Percentiles rank a stretch among this genome's conserved stretches.
Evolutionary conservation across 2,797 vertebrate species (phyloP).

Genomic region (Epinephelus coioides): DNA sequence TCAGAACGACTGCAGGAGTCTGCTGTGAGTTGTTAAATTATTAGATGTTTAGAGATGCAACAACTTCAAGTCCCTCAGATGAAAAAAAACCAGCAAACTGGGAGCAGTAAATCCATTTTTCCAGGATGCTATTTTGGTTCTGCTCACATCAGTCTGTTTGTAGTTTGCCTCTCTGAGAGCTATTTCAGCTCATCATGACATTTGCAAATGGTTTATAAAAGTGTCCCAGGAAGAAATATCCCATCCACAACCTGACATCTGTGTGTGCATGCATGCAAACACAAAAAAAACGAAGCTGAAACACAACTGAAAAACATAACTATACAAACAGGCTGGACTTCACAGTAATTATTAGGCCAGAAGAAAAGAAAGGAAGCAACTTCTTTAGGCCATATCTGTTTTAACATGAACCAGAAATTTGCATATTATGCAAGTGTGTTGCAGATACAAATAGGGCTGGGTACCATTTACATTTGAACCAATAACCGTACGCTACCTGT

Average conservation of each 20-base stretch:
- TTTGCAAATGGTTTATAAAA: not conserved
- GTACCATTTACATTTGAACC: no score
- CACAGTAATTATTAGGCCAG: no score
- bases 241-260: not conserved
- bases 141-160: not conserved
- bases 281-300: not conserved
- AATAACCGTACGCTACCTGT: no score
- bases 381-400: no score
- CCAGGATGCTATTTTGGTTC: slow-evolving; percentile 18
- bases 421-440: no score
- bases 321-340: not conserved
- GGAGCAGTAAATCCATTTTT: not conserved
- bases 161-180: not conserved
- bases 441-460: no score
- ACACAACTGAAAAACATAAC: not conserved
- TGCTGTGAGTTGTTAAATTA: not conserved
- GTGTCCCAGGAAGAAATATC: not conserved
- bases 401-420: no score
- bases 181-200: slow-evolving; percentile 15
- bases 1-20: not conserved
- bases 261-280: not conserved
- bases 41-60: not conserved
- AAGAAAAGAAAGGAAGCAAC: no score
- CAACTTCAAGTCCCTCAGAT: not conserved
- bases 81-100: not conserved